Evolutionary conservation across 1,140 invertebrate species (phyloP).

Genomic region (Brachionus paranguensis): DNA sequence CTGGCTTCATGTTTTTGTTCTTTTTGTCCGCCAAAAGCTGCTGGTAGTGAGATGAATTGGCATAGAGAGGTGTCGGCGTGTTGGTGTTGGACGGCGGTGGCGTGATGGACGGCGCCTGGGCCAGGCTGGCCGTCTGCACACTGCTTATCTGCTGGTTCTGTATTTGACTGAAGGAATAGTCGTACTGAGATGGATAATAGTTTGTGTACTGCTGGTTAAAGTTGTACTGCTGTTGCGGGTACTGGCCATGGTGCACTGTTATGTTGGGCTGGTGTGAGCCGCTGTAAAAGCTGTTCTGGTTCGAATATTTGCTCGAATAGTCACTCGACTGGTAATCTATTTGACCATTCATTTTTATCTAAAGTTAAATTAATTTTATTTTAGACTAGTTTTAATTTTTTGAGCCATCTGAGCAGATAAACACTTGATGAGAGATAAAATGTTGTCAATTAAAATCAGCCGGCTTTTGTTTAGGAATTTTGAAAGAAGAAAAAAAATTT

Average conservation of each 20-base stretch:
- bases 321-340: slow-evolving; percentile 9
- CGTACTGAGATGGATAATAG: slow-evolving; percentile 12
- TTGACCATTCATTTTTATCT: slow-evolving; percentile 34
- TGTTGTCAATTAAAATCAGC: too few species aligned
- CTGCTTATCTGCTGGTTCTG: neutral
- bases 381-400: neutral
- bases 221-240: neutral
- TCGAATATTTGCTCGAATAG: slow-evolving; percentile 19
- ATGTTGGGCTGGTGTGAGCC: neutral
- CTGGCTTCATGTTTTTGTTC: neutral
- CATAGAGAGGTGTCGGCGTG: neutral
- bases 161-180: neutral
- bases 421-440: neutral
- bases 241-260: neutral
- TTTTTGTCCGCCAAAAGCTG: neutral
- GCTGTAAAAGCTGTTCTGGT: neutral
- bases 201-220: neutral
- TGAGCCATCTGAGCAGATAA: neutral
- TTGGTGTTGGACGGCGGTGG: slow-evolving; percentile 19
- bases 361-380: neutral
- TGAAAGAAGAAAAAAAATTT: too few species aligned
- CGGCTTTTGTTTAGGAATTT: too few species aligned
- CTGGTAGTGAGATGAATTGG: neutral
- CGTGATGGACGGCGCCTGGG: neutral
- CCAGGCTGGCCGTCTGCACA: neutral